Evolutionary conservation across 2,888 invertebrate species (phyloP), one percentile per base, ranked within the genome.

Genomic region (Hetaerina titia): DNA sequence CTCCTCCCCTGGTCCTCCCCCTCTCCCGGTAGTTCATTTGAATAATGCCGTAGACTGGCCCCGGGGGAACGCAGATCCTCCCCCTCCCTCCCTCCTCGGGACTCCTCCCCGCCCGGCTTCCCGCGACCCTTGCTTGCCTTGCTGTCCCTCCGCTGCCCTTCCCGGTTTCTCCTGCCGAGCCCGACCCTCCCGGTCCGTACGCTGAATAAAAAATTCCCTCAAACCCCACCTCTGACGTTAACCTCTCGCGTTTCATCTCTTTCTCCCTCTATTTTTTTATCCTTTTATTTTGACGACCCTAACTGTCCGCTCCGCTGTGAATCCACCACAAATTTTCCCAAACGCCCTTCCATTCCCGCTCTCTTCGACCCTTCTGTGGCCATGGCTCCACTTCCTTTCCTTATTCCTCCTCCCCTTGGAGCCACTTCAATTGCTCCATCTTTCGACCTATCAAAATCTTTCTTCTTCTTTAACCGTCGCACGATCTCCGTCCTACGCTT

Each of bases 31-130:
- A 92, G 92, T 92, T 92, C 92, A 92, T 92, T 92, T 92, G 92
- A 92, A 92, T 92, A 92, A 92, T 92, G 92, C 92, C 92, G 92
- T 63, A 64, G 90, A 90, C 90, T 90, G 90, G 92, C 92, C 92
- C 92, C 92, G 69, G 92, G 92, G 92, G 92, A 92, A 56, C 92
- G 92, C 92, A 92, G 56, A 19, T 31, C 90, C 90, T 90, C 90
- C 90, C 64, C 19, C 64, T 64, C 69, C 64, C 25, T 64, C 64
- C 69, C 90, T 11, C n/a, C 90, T 25, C 90, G 90, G 25, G 90
- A 90, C 90, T 56, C 90, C 17, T 63, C 90, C 56, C 45, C 56
- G 17, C 17, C 89, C 45, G 45, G 45, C 89, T 57, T 58, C 57
- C 89, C 88, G 15, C 0, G 17, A 19, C 22, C 58, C 31, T 57